Evolutionary conservation across 2,888 invertebrate genomes (phyloP).

Genomic region (Gastracanthus pulcherrimus): DNA sequence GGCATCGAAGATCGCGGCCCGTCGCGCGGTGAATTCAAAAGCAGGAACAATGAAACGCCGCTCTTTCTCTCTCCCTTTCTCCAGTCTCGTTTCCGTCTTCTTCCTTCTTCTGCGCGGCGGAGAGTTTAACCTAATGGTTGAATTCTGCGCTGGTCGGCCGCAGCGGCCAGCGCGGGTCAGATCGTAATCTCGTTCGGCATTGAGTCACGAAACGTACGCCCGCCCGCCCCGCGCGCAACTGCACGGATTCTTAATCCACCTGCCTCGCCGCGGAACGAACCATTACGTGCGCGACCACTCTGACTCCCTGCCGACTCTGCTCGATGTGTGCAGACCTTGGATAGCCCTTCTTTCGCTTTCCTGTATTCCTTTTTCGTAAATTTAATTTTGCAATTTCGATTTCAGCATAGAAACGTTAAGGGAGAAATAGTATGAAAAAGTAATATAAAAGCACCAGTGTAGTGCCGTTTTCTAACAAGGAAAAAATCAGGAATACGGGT

Average conservation of each 20-base stretch:
- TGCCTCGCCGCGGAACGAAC: conserved; percentile 3
- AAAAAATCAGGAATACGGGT: too few relatives aligned
- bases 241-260: conserved; percentile 62
- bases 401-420: too few relatives aligned
- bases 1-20: conserved; percentile 26
- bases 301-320: too few relatives aligned
- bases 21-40: conserved; percentile 47
- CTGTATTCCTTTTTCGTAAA: too few relatives aligned
- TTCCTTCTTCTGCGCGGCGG: background rate
- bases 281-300: background rate
- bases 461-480: too few relatives aligned
- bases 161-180: conserved; percentile 63
- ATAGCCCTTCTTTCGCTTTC: background rate
- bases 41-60: conserved; percentile 35
- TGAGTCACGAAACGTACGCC: conserved; percentile 67
- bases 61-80: background rate
- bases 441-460: too few relatives aligned
- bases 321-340: background rate
- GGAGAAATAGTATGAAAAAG: too few relatives aligned
- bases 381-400: too few relatives aligned
- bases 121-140: conserved; percentile 70
- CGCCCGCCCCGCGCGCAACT: conserved; percentile 65
- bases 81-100: background rate
- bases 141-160: conserved; percentile 63
- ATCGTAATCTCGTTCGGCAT: conserved; percentile 69